Conservation (phyloP, 2,888 invertebrate species). For the Choristoneura rosaceana region DNA sequence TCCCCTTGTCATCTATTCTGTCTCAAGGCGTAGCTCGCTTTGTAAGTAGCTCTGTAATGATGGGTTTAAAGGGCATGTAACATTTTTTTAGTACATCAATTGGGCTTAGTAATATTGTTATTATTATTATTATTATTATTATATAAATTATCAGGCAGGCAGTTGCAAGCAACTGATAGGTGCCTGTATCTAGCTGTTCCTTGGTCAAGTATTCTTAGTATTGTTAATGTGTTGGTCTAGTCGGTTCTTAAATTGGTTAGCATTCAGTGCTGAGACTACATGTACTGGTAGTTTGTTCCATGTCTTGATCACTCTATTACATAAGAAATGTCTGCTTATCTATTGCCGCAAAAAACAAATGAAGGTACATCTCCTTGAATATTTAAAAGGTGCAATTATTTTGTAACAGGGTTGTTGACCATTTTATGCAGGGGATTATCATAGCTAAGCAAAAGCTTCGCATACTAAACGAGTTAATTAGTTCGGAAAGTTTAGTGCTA, state of each 20-base stretch:
- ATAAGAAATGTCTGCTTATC: too few relatives aligned
- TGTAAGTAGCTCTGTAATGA: conserved; percentile 63
- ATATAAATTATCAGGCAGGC: too few relatives aligned
- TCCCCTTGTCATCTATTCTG: conserved; percentile 66
- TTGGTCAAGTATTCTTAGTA: too few relatives aligned
- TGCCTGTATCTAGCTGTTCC: too few relatives aligned
- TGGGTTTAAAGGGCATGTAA: conserved; percentile 53
- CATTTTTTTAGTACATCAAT: conserved; percentile 51
- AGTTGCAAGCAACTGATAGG: too few relatives aligned
- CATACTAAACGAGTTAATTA: conserved; percentile 49
- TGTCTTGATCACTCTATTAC: too few relatives aligned
- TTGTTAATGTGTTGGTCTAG: too few relatives aligned
- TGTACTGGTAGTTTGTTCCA: too few relatives aligned
- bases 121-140: too few relatives aligned
- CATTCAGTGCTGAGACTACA: too few relatives aligned
- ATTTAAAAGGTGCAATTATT: conserved; percentile 32
- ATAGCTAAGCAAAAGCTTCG: conserved; percentile 34
- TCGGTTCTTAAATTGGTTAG: too few relatives aligned
- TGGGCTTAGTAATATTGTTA: conserved; percentile 41
- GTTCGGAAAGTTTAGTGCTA: conserved; percentile 44
- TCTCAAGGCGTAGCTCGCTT: conserved; percentile 51
- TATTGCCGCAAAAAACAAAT: conserved; percentile 42
- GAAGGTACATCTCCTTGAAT: conserved; percentile 9
- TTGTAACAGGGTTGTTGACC: conserved; percentile 35
- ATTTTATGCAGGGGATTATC: conserved; percentile 46